phyloP scores from a whole-genome alignment of 2,888 invertebrate genomes.

The Latrodectus hesperus region DNA sequence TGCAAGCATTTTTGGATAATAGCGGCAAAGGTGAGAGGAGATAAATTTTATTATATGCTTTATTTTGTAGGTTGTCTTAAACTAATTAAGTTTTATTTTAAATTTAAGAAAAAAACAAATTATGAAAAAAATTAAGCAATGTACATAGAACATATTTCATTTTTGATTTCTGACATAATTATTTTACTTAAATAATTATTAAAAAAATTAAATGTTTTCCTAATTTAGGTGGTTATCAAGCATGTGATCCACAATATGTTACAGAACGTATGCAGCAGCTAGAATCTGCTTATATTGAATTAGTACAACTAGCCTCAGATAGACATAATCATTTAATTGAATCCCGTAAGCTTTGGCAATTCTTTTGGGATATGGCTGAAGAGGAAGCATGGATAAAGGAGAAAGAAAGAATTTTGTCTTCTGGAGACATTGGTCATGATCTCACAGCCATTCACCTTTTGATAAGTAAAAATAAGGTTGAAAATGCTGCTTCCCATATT shows the following conservation, averaged over 20 bases:
- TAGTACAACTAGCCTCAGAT: slow-evolving; percentile 95
- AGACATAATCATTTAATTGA: slow-evolving; percentile 94
- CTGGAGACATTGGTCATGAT: slow-evolving; percentile 99
- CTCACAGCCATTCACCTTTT: slow-evolving; percentile 96
- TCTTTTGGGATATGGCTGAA: slow-evolving; percentile 99
- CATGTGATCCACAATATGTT: slow-evolving; percentile 97
- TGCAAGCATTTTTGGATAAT: slow-evolving; percentile 91
- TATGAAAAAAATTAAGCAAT: background rate
- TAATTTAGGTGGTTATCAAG: slow-evolving; percentile 83
- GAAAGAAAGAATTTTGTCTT: slow-evolving; percentile 97
- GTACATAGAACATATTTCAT: too few relatives aligned
- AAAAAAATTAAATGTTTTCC: too few relatives aligned
- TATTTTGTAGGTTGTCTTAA: too few relatives aligned
- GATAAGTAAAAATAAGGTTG: slow-evolving; percentile 93
- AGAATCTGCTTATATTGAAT: slow-evolving; percentile 94
- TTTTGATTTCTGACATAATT: too few relatives aligned
- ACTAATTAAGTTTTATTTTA: too few relatives aligned
- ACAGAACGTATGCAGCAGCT: slow-evolving; percentile 95
- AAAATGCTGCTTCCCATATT: background rate
- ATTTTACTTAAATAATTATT: too few relatives aligned
- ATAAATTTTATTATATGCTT: too few relatives aligned
- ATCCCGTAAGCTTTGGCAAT: slow-evolving; percentile 98
- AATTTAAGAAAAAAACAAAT: background rate
- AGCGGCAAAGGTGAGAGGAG: slow-evolving; percentile 14
- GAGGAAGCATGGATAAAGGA: slow-evolving; percentile 99